Conservation (phyloP, 2,888 invertebrate genomes). For the Rhagophthalmus giganteus region DNA sequence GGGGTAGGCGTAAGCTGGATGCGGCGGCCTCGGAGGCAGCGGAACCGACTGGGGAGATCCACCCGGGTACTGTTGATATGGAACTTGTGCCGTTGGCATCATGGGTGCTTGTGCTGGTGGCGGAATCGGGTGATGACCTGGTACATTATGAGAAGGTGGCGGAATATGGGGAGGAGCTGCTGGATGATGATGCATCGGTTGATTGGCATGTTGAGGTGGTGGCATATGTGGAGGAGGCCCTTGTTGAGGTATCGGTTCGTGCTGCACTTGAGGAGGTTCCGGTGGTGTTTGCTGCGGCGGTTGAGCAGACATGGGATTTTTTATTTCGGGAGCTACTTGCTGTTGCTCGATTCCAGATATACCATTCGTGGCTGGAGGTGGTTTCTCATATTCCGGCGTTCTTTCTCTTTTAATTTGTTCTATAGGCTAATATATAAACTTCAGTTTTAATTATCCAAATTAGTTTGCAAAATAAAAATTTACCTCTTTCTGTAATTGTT, state of each 20-base stretch:
- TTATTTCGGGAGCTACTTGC: slow-evolving; percentile 30
- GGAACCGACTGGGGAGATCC: slow-evolving; percentile 58
- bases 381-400: slow-evolving; percentile 17
- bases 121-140: slow-evolving; percentile 45
- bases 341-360: slow-evolving; percentile 28
- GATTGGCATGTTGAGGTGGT: slow-evolving; percentile 36
- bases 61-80: slow-evolving; percentile 50
- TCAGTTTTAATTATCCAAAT: neutral
- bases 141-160: slow-evolving; percentile 37
- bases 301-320: no score
- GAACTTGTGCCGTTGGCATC: slow-evolving; percentile 54
- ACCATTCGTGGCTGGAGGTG: slow-evolving; percentile 18
- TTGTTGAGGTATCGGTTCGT: slow-evolving; percentile 34
- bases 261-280: slow-evolving; percentile 25
- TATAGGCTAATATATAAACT: slow-evolving; percentile 22
- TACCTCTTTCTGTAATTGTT: slow-evolving; percentile 4
- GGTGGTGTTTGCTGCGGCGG: slow-evolving; percentile 35
- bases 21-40: slow-evolving; percentile 60
- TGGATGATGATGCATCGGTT: slow-evolving; percentile 19
- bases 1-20: slow-evolving; percentile 58
- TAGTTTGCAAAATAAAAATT: neutral
- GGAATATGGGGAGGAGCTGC: slow-evolving; percentile 32
- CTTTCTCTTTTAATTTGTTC: slow-evolving; percentile 33
- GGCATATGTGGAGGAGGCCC: slow-evolving; percentile 27
- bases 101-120: slow-evolving; percentile 47